Base-by-base conservation (phyloP, 1,140 invertebrate genomes). In the Odontomachus brunneus region DNA sequence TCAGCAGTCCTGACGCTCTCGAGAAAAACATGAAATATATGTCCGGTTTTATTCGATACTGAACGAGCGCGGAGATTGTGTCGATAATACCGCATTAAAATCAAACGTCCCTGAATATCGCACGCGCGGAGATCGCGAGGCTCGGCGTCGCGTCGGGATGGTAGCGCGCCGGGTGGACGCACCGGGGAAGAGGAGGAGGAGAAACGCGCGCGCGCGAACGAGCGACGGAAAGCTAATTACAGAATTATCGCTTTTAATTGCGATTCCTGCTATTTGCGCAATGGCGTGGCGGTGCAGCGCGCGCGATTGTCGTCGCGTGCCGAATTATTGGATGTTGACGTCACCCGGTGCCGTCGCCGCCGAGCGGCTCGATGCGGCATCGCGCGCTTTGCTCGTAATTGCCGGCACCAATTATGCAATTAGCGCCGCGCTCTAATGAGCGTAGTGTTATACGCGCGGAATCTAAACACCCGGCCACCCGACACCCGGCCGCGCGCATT, bases 301-400 rank as follows among this genome's bases (percentile, higher is more conserved):
- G 88, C 72, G 83, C 88, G 83, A 89, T 89, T 90, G 86, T 89
- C 89, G 89, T 92, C 91, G 91, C 90, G 90, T 92, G 92, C 90
- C 91, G 71, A 92, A 92, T 92, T 92, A 92, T 92, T 92, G 86
- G 75, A 88, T 86, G 90, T 82, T 92, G 91, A 92, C 91, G 91
- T 92, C 90, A 92, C 74, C 80, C 57, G 59, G 48, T 60, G 73
- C 59, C 57, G 82, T 65, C 19, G 60, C 4, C 48, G 29, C 24
- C 51, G 71, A 76, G 73, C 48, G 24, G 72, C 57, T 57, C 80
- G 62, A 84, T 63, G 84, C 60, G 72, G 74, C 82, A 72, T 33
- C 90, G 89, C 90, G 89, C 89, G 89, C 89, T 88, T 89, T 85
- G 81, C 82, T 87, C 9, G 78, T 84, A 75, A 87, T 82, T 84